Conservation (phyloP, 1,140 invertebrate genomes). For the Uloborus diversus region DNA sequence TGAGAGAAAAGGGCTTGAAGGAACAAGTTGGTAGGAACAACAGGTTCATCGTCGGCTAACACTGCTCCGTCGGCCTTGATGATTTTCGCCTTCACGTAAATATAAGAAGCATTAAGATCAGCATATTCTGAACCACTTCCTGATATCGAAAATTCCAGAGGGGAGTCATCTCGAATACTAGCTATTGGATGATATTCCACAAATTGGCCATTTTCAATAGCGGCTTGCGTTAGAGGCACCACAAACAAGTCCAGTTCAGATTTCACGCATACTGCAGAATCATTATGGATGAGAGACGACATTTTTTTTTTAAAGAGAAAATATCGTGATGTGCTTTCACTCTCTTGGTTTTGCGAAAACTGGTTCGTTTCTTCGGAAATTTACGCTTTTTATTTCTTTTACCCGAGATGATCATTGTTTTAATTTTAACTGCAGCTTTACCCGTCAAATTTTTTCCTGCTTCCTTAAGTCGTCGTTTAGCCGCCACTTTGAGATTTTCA, state of each 20-base stretch:
- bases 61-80: neutral
- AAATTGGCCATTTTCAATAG: neutral
- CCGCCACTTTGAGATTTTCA: neutral
- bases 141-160: conserved; percentile 1
- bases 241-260: neutral
- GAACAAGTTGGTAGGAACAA: neutral
- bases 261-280: neutral
- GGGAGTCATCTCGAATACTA: neutral
- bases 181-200: neutral
- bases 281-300: neutral
- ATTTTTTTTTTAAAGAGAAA: neutral
- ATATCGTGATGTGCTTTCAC: neutral
- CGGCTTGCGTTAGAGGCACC: neutral
- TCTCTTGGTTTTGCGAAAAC: neutral
- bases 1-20: neutral
- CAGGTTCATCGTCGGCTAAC: neutral
- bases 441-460: neutral
- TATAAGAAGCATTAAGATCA: neutral
- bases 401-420: neutral
- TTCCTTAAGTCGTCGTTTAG: neutral
- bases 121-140: neutral
- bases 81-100: neutral
- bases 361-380: neutral
- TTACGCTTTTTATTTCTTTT: neutral
- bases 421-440: neutral